Evolutionary conservation across 2,888 invertebrate genomes (phyloP).

Genomic region (Zaprionus obscuricornis): DNA sequence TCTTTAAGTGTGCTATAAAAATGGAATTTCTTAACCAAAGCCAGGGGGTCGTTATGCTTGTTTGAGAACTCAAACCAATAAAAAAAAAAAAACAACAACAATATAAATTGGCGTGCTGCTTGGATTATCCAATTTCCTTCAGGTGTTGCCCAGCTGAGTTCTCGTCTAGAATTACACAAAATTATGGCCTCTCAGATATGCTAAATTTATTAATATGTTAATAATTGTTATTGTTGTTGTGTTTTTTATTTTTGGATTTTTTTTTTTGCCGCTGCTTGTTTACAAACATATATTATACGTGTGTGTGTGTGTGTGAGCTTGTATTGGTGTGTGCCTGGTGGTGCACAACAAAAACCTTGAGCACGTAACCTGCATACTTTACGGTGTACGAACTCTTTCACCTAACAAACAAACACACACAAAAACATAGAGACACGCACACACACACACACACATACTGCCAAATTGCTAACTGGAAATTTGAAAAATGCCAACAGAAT

Average conservation of each 20-base stretch:
- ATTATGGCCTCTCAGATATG: constrained; percentile 78
- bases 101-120: constrained; percentile 36
- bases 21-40: constrained; percentile 10
- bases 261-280: constrained; percentile 15
- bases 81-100: constrained; percentile 23
- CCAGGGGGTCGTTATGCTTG: constrained; percentile 1
- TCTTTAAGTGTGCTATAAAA: constrained; percentile 38
- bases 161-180: constrained; percentile 70
- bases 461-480: constrained; percentile 76
- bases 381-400: constrained; percentile 76
- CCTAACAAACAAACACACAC: constrained; percentile 31
- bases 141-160: constrained; percentile 67
- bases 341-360: constrained; percentile 57
- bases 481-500: constrained; percentile 77
- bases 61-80: background rate
- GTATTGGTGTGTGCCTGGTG: constrained; percentile 47
- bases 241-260: constrained; percentile 45
- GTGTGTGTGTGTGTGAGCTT: too few species aligned
- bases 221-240: constrained; percentile 71
- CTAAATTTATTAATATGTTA: constrained; percentile 81
- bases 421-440: constrained; percentile 10
- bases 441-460: constrained; percentile 12
- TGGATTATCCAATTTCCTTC: constrained; percentile 60
- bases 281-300: too few species aligned
- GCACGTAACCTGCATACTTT: constrained; percentile 74